These are phyloP conservation scores for Drosophila tripunctata DNA, from an alignment of 2,888 invertebrate species.

Conservation along the genomic window DNA sequence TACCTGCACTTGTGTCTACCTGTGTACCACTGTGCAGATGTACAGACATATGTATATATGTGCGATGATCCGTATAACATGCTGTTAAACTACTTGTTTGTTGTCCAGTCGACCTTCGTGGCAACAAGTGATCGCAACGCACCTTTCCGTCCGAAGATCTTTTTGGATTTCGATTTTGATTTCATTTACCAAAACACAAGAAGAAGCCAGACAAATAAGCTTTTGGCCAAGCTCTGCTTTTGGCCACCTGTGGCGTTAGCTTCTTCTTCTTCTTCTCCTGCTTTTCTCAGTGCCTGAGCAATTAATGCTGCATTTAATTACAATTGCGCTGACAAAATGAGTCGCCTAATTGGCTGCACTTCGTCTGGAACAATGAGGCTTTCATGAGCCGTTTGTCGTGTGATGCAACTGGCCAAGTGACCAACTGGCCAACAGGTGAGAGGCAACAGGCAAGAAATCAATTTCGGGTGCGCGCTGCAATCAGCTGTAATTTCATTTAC, in stretches of 20 bases:
- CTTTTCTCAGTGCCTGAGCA: conserved; percentile 41
- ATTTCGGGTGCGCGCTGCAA: conserved; percentile 55
- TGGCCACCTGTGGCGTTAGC: conserved; percentile 46
- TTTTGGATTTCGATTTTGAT: conserved; percentile 19
- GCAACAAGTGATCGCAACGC: conserved; percentile 3
- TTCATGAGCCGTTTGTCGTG: neutral
- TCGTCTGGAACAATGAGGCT: conserved; percentile 14
- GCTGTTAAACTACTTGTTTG: conserved; percentile 46
- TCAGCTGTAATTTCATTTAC: conserved; percentile 66
- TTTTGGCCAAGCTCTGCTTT: neutral
- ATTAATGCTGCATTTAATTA: conserved; percentile 65
- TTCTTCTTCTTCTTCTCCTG: too few relatives aligned
- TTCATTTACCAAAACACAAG: conserved; percentile 9
- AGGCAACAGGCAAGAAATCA: conserved; percentile 44
- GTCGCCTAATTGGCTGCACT: conserved; percentile 51
- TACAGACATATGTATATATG: neutral
- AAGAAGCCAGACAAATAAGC: neutral
- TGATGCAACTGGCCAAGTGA: conserved; percentile 58
- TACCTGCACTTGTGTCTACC: conserved; percentile 22
- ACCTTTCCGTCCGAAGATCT: conserved; percentile 33
- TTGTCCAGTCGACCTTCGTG: conserved; percentile 55
- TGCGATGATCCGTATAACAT: conserved; percentile 38
- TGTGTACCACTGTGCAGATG: conserved; percentile 6
- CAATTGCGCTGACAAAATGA: conserved; percentile 60
- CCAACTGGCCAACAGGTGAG: neutral